phyloP scores from a whole-genome alignment of 2,113 vertebrate species.

The Apaloderma vittatum region DNA sequence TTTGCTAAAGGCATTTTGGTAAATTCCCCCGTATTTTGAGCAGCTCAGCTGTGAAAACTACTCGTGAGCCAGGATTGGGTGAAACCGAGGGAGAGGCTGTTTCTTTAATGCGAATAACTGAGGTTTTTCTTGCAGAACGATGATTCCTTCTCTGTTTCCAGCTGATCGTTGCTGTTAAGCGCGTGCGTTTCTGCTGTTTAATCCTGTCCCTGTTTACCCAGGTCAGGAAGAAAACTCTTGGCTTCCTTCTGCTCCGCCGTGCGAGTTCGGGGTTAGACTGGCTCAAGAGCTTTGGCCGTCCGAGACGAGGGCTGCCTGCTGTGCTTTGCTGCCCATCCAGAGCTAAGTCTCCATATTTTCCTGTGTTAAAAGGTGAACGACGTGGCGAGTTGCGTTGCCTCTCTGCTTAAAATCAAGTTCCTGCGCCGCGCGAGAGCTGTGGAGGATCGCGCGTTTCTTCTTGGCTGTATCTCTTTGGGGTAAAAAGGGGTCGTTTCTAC shows the following conservation, averaged over 20 bases:
- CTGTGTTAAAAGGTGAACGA: background rate
- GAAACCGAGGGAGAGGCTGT: background rate
- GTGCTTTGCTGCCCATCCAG: background rate
- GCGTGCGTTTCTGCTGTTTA: fast-evolving
- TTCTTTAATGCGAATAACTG: background rate
- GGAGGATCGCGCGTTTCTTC: fast-evolving
- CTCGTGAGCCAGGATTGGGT: background rate
- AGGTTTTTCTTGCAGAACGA: background rate
- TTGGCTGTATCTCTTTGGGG: too few species aligned
- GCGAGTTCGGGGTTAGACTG: background rate
- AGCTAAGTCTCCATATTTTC: background rate
- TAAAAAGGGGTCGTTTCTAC: too few species aligned
- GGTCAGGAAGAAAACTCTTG: background rate
- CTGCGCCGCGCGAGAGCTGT: background rate
- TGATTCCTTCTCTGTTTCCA: background rate
- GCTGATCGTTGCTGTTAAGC: background rate
- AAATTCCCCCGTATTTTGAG: background rate
- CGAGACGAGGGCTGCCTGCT: background rate
- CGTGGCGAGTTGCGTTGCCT: fast-evolving
- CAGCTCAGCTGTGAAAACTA: background rate
- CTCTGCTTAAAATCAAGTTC: background rate
- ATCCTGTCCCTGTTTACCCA: background rate
- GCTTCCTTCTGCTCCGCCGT: background rate
- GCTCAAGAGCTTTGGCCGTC: background rate
- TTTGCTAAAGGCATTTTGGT: background rate